A percentile compares a stretch with the other conserved stretches of the same genome.
These are phyloP conservation scores for Melinopterus prodromus DNA, from an alignment of 2,888 invertebrate species.

Conservation along the genomic window DNA sequence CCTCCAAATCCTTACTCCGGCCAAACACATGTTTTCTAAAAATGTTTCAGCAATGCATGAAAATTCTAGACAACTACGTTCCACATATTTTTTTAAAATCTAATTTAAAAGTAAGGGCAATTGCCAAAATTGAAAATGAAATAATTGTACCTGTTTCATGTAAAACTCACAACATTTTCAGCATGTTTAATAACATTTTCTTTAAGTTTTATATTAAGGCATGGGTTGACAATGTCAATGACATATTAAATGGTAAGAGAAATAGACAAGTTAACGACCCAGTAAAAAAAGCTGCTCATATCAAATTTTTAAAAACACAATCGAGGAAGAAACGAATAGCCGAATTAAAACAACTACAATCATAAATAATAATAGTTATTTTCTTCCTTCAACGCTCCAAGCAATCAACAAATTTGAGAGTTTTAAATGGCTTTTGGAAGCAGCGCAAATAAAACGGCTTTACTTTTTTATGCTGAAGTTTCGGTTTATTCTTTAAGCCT, in stretches of 20 bases:
- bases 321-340: not conserved
- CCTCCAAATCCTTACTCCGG: not conserved
- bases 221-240: not conserved
- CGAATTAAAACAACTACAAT: not conserved
- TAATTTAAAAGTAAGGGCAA: not conserved
- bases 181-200: not conserved
- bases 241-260: not conserved
- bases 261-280: not conserved
- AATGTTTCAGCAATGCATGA: not conserved
- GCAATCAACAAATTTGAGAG: no score
- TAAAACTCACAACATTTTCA: not conserved
- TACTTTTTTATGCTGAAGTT: no score
- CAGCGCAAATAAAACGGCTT: no score
- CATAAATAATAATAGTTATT: no score
- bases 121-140: not conserved
- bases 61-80: not conserved
- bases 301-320: not conserved
- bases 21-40: not conserved
- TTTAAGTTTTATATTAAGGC: not conserved
- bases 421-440: no score
- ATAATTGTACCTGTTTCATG: not conserved
- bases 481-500: no score
- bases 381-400: no score
- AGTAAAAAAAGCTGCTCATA: not conserved
- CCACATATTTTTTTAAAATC: not conserved